Conservation (phyloP, 2,113 vertebrate species). For the Geococcyx californianus region DNA sequence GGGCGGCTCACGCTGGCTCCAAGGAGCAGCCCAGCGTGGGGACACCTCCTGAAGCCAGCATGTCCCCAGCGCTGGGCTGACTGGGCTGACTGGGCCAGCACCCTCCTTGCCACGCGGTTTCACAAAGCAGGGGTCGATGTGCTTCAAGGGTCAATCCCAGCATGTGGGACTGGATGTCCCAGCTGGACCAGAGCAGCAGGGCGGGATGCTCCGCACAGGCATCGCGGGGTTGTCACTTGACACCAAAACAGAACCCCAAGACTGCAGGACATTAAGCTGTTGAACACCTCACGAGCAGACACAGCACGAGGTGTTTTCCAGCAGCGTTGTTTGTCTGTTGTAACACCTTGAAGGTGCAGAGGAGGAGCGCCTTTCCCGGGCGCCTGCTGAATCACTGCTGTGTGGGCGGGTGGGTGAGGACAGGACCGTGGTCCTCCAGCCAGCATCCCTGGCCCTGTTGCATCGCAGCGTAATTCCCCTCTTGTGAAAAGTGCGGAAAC, state of each 20-base stretch:
- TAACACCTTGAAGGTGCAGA: neutral
- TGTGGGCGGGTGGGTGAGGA: neutral
- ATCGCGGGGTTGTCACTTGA: neutral
- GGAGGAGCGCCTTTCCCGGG: neutral
- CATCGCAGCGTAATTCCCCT: fast-evolving
- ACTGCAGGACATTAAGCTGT: fast-evolving
- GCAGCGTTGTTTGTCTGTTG: fast-evolving
- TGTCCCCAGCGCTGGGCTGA: neutral
- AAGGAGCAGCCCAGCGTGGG: neutral
- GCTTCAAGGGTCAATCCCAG: no score
- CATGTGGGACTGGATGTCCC: neutral
- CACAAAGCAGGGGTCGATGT: fast-evolving
- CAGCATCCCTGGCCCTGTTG: no score
- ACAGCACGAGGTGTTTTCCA: neutral
- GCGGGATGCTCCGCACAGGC: neutral
- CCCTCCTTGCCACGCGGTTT: fast-evolving
- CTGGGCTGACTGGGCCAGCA: neutral
- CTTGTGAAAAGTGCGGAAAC: fast-evolving
- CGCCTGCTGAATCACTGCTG: neutral
- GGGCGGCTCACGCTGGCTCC: fast-evolving
- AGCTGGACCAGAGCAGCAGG: neutral
- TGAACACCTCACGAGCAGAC: fast-evolving
- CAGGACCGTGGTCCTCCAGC: fast-evolving
- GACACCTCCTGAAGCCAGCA: fast-evolving
- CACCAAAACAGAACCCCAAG: neutral